Evolutionary conservation across 2,113 vertebrate species (phyloP).

Genomic region (Falcunculus frontatus): DNA sequence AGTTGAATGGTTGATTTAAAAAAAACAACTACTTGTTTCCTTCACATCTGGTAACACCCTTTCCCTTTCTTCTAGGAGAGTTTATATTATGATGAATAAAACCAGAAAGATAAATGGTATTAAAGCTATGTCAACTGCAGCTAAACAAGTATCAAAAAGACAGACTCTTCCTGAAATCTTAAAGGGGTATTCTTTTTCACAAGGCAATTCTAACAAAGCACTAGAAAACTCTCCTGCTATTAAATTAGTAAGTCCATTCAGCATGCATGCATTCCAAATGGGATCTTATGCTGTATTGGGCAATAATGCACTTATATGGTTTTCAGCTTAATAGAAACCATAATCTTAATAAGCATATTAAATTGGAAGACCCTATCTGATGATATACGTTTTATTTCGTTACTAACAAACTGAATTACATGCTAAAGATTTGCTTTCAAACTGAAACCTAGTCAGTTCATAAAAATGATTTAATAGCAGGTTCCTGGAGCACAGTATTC

Average conservation of each 20-base stretch:
- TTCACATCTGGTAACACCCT: background rate
- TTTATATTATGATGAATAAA: slow-evolving; percentile 1
- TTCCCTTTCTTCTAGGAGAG: background rate
- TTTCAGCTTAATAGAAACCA: slow-evolving; percentile 55
- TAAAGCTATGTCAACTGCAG: background rate
- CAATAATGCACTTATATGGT: slow-evolving; percentile 29
- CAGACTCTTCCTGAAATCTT: slow-evolving; percentile 7
- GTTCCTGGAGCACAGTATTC: background rate
- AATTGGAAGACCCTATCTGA: slow-evolving; percentile 37
- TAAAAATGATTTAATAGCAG: slow-evolving; percentile 6
- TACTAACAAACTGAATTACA: slow-evolving; percentile 8
- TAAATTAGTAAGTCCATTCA: background rate
- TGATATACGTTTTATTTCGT: background rate
- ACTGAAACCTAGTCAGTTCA: background rate
- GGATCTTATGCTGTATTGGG: slow-evolving; percentile 26
- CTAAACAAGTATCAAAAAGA: slow-evolving; percentile 29
- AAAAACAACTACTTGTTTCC: background rate
- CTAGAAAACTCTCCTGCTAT: slow-evolving; percentile 6
- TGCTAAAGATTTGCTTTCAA: slow-evolving; percentile 17
- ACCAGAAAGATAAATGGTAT: slow-evolving; percentile 3
- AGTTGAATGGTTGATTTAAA: background rate
- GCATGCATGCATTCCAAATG: background rate
- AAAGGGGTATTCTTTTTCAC: background rate
- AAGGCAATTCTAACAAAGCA: background rate
- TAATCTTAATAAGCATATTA: slow-evolving; percentile 60